Conservation (phyloP, 1,140 invertebrate genomes). For the Elymnias hypermnestra region DNA sequence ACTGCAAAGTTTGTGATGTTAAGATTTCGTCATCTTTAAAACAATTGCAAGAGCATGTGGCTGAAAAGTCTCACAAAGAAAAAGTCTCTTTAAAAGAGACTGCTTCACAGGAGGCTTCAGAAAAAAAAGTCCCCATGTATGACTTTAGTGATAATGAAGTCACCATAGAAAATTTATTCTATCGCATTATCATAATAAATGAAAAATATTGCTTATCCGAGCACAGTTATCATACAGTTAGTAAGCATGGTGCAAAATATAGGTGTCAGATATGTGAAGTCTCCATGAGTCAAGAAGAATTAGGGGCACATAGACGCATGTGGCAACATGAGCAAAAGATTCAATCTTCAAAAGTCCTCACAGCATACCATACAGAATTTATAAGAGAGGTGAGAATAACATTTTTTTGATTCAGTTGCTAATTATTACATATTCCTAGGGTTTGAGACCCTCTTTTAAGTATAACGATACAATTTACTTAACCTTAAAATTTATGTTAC, state of each 20-base stretch:
- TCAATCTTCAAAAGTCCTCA: constrained; percentile 8
- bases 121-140: neutral
- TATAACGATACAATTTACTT: too few species aligned
- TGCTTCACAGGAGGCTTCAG: too few species aligned
- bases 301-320: constrained; percentile 7
- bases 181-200: constrained; percentile 20
- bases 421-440: too few species aligned
- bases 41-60: constrained; percentile 29
- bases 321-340: constrained; percentile 9
- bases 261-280: constrained; percentile 27
- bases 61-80: constrained; percentile 17
- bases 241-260: neutral
- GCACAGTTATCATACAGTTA: constrained; percentile 13
- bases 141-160: neutral
- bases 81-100: too few species aligned
- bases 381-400: constrained; percentile 40
- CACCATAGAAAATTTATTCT: neutral
- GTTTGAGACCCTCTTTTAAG: too few species aligned
- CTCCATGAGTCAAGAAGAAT: neutral
- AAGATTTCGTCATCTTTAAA: constrained; percentile 23
- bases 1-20: constrained; percentile 25
- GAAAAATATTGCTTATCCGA: constrained; percentile 14
- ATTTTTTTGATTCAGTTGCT: too few species aligned
- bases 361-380: constrained; percentile 22
- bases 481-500: too few species aligned